A percentile compares a stretch with the other conserved stretches of the same genome.
These are phyloP conservation scores for Bilobella aurantiaca DNA, from an alignment of 1,140 invertebrate genomes.

Conservation along the genomic window DNA sequence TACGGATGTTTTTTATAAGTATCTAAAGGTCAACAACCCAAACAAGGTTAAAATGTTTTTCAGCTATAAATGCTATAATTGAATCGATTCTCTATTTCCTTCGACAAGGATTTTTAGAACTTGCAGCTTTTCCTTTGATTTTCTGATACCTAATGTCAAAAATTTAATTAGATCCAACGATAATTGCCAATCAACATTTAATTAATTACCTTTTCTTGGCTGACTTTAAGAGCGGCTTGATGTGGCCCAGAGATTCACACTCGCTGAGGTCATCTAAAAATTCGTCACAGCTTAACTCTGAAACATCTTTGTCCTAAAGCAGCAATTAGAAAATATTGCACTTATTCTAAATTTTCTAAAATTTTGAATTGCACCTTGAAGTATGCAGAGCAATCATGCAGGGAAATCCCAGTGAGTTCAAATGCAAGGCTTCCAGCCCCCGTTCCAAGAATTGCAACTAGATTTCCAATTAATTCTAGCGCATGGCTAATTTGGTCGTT, in stretches of 20 bases:
- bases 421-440: background rate
- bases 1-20: too few relatives aligned
- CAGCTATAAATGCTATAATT: conserved; percentile 1
- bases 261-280: conserved; percentile 16
- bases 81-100: background rate
- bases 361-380: conserved; percentile 12
- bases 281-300: conserved; percentile 12
- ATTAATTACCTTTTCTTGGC: conserved; percentile 14
- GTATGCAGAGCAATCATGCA: conserved; percentile 14
- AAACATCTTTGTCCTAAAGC: conserved; percentile 20
- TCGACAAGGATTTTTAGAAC: background rate
- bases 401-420: conserved; percentile 19
- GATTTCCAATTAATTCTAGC: background rate
- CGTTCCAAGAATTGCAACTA: conserved; percentile 12
- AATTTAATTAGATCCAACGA: background rate
- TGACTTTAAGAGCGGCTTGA: conserved; percentile 14
- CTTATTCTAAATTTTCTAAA: background rate
- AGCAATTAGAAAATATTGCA: too few relatives aligned
- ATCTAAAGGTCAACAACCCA: too few relatives aligned
- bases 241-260: conserved; percentile 17
- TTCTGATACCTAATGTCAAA: background rate
- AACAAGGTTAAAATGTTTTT: too few relatives aligned
- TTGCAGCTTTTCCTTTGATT: background rate
- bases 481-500: conserved; percentile 9
- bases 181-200: background rate